A percentile compares a stretch with the other conserved stretches of the same genome.
Evolutionary conservation across 2,888 invertebrate genomes (phyloP).

Genomic region (Apodemia zela): DNA sequence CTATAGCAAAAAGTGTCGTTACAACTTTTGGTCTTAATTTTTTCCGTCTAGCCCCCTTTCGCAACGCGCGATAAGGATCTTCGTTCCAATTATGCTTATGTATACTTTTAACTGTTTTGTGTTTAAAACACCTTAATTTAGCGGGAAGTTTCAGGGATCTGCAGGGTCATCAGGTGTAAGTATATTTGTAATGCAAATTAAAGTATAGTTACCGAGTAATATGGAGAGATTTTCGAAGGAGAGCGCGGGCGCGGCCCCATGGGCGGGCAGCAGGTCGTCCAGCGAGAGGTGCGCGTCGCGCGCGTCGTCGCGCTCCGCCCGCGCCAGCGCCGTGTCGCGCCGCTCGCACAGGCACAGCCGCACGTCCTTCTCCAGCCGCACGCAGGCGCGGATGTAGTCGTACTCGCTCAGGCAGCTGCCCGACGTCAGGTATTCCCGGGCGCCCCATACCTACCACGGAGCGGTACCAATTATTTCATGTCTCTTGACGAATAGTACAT

Average conservation of each 20-base stretch:
- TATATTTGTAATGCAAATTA: too few species aligned
- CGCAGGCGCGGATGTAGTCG: conserved; percentile 95
- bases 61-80: too few species aligned
- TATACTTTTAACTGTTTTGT: too few species aligned
- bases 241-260: conserved; percentile 85
- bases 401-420: conserved; percentile 92
- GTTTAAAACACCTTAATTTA: too few species aligned
- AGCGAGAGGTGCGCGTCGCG: conserved; percentile 86
- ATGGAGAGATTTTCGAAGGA: conserved; percentile 92
- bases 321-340: conserved; percentile 83
- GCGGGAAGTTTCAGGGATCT: too few species aligned
- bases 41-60: too few species aligned
- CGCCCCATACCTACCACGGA: conserved; percentile 86
- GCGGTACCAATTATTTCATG: too few species aligned
- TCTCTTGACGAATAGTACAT: too few species aligned
- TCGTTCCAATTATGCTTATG: too few species aligned
- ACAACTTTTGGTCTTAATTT: too few species aligned
- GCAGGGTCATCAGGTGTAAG: too few species aligned
- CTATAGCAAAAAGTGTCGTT: too few species aligned
- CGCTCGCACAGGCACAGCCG: conserved; percentile 84
- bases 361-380: conserved; percentile 95
- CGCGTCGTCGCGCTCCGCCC: conserved; percentile 91
- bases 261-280: conserved; percentile 88
- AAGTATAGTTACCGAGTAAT: conserved; percentile 82
- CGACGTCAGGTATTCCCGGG: conserved; percentile 92